Percentiles rank a stretch among this genome's conserved stretches.
Conservation (phyloP, 2,888 invertebrate species). For the Ferdinandea cuprea region DNA sequence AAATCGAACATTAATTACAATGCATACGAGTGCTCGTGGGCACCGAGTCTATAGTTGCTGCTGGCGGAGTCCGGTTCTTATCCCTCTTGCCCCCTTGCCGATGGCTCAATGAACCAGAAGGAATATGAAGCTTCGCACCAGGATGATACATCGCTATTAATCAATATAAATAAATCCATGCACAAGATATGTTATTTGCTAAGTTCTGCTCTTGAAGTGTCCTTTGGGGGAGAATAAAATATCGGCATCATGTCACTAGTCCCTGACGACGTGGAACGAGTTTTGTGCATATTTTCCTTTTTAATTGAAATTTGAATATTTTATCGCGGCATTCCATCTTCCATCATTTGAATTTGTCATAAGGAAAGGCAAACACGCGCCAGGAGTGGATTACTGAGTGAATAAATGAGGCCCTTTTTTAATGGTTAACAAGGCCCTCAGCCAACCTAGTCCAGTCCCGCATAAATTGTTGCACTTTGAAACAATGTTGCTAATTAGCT, state of each 20-base stretch:
- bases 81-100: neutral
- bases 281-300: constrained; percentile 8
- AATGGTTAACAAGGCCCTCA: neutral
- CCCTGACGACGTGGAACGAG: neutral
- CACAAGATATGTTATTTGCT: constrained; percentile 50
- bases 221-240: constrained; percentile 9
- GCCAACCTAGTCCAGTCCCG: neutral
- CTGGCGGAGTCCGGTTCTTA: neutral
- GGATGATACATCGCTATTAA: constrained; percentile 53
- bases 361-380: neutral
- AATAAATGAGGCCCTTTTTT: no score
- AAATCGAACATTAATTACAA: constrained; percentile 73
- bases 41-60: neutral
- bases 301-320: constrained; percentile 65
- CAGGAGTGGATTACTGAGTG: no score
- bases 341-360: neutral
- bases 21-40: constrained; percentile 36
- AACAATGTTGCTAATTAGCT: constrained; percentile 53
- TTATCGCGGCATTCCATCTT: constrained; percentile 29
- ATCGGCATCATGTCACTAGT: constrained; percentile 16
- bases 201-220: constrained; percentile 28
- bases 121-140: constrained; percentile 19
- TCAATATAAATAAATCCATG: constrained; percentile 70
- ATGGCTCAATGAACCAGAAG: constrained; percentile 20
- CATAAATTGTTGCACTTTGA: constrained; percentile 18